Base-by-base conservation (phyloP, 2,797 vertebrate genomes). In the Phalloptychus januarius region DNA sequence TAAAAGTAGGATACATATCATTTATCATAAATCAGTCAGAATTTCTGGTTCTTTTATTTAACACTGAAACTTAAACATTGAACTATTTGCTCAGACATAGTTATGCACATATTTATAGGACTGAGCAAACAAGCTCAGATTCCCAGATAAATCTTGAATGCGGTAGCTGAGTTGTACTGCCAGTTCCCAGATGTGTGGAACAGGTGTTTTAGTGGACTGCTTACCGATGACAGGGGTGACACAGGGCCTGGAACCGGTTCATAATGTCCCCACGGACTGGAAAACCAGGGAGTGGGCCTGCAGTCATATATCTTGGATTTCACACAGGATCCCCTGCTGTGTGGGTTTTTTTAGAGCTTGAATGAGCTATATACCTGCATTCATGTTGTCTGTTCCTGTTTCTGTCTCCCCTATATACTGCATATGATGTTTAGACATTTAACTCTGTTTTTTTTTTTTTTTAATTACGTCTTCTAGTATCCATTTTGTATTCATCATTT, bases 201-300 rank as follows among this genome's bases (percentile, higher is more conserved):
- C 93, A 94, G 89, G 91, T 92, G 93, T 93, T 93, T 91, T 84
- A 89, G 90, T 78, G 81, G 79, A 83, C 79, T 73, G 77, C 72
- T 84, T 73, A 85, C 79, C 85, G 89, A 87, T 89, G 87, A 89
- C 89, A 86, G 85, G 87, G 77, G 87, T 93, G 84, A 87, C 81
- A 81, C 84, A 80, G 52, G 15, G 87, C 83, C 85, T 85, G 84
- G 76, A 88, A 90, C 86, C 75, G 81, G 85, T 79, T 33, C 76
- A 81, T 79, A 69, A 82, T 87, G 89, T 90, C 88, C 86, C 86
- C 50, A 82, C 86, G 89, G 90, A 78, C 85, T 79, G 76, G 71
- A 87, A 85, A 90, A 81, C 81, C 87, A 83, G 87, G 86, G 85
- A 91, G 78, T 79, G 71, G 76, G 85, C 79, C 82, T 74, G 72